Percentiles rank a stretch among this genome's conserved stretches.
phyloP scores from a whole-genome alignment of 2,888 invertebrate genomes.

The Acleris sparsana region DNA sequence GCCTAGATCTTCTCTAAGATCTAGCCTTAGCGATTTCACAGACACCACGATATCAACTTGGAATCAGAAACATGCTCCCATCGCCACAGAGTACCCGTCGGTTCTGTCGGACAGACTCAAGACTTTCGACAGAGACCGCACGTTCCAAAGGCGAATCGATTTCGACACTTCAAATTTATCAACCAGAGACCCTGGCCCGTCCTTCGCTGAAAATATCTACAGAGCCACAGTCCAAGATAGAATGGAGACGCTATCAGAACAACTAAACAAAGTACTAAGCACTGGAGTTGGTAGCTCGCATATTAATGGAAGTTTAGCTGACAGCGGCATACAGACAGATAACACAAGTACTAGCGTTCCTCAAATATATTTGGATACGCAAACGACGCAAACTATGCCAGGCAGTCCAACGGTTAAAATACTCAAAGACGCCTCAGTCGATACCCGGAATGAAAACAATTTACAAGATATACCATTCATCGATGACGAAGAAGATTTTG shows the following conservation, averaged over 20 bases:
- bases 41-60: conserved; percentile 79
- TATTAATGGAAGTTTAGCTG: conserved; percentile 76
- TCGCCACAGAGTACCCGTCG: conserved; percentile 70
- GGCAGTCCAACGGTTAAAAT: conserved; percentile 50
- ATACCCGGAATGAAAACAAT: conserved; percentile 76
- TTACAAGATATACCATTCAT: conserved; percentile 78
- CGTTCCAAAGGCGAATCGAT: conserved; percentile 70
- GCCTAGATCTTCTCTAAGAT: conserved; percentile 75
- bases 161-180: conserved; percentile 68
- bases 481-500: conserved; percentile 71
- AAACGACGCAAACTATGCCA: conserved; percentile 47
- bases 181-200: conserved; percentile 63
- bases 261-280: conserved; percentile 73
- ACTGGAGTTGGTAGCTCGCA: conserved; percentile 76
- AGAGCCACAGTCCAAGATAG: conserved; percentile 63
- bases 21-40: conserved; percentile 79
- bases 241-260: conserved; percentile 73
- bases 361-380: conserved; percentile 68
- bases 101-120: conserved; percentile 74
- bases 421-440: conserved; percentile 73
- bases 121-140: conserved; percentile 63
- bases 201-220: conserved; percentile 67
- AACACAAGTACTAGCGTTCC: conserved; percentile 77
- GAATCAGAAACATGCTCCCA: conserved; percentile 69
- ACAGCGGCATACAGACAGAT: conserved; percentile 78